Percentiles rank a stretch among this genome's conserved stretches.
These are phyloP conservation scores for Phyllotis vaccarum DNA, from an alignment of 2,797 vertebrate genomes.

Conservation along the genomic window DNA sequence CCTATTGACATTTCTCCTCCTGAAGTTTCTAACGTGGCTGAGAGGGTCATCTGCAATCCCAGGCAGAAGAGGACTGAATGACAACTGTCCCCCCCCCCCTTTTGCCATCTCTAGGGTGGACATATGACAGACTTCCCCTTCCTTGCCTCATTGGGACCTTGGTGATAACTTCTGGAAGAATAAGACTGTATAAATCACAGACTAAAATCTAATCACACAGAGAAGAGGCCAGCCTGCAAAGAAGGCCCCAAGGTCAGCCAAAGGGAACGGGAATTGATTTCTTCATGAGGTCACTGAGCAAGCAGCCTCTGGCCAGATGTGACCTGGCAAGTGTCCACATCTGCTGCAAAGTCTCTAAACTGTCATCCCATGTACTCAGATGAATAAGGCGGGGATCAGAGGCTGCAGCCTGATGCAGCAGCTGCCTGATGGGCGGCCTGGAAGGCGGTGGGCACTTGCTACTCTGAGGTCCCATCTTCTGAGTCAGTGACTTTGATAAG, in stretches of 20 bases:
- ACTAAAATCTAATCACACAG: constrained; percentile 21
- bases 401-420: neutral
- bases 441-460: neutral
- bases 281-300: neutral
- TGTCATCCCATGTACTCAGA: neutral
- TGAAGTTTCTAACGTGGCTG: neutral
- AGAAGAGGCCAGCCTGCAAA: constrained; percentile 2
- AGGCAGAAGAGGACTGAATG: too few relatives aligned
- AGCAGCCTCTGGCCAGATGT: constrained; percentile 56
- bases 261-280: constrained; percentile 53
- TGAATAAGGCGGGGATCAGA: neutral
- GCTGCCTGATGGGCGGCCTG: constrained; percentile 21
- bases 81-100: too few relatives aligned
- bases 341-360: constrained; percentile 19
- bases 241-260: constrained; percentile 24
- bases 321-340: constrained; percentile 54
- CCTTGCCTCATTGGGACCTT: neutral
- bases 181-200: constrained; percentile 9
- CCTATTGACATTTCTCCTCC: neutral
- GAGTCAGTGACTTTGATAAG: constrained; percentile 74
- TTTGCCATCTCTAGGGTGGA: neutral
- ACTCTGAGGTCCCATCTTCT: constrained; percentile 12
- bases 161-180: neutral
- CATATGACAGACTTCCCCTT: neutral
- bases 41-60: neutral